Evolutionary conservation across 2,888 invertebrate species (phyloP).

Genomic region (Atrina japonica): DNA sequence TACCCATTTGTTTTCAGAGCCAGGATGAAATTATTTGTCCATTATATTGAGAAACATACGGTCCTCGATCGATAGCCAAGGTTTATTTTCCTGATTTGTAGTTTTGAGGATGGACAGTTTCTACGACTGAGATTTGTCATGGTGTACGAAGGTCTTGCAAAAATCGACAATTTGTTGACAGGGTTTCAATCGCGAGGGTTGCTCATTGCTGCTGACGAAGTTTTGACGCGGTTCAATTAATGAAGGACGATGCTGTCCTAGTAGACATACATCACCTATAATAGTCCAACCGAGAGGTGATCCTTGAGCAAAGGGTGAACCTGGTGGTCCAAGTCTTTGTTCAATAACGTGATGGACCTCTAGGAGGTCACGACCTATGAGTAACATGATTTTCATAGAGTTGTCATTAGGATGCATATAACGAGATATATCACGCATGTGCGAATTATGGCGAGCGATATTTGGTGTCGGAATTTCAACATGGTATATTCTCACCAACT

Average conservation of each 20-base stretch:
- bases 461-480: slow-evolving; percentile 37
- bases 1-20: slow-evolving; percentile 32
- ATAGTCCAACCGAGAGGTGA: slow-evolving; percentile 35
- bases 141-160: too few relatives aligned
- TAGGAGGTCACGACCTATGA: slow-evolving; percentile 44
- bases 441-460: slow-evolving; percentile 26
- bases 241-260: slow-evolving; percentile 3
- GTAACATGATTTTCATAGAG: slow-evolving; percentile 28
- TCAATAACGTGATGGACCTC: slow-evolving; percentile 39
- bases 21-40: slow-evolving; percentile 12
- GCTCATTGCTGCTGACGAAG: neutral
- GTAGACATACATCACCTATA: slow-evolving; percentile 34
- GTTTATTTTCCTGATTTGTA: slow-evolving; percentile 27
- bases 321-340: slow-evolving; percentile 33
- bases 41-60: slow-evolving; percentile 29
- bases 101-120: slow-evolving; percentile 6
- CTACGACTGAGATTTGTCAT: too few relatives aligned
- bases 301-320: slow-evolving; percentile 39
- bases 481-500: slow-evolving; percentile 29
- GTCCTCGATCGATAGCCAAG: slow-evolving; percentile 35
- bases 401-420: slow-evolving; percentile 35
- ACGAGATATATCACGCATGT: slow-evolving; percentile 27
- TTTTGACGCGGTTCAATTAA: neutral
- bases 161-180: slow-evolving; percentile 2
- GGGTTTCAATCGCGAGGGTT: slow-evolving; percentile 10